Evolutionary conservation across 2,113 vertebrate species (phyloP).

Genomic region (Plecotus auritus): DNA sequence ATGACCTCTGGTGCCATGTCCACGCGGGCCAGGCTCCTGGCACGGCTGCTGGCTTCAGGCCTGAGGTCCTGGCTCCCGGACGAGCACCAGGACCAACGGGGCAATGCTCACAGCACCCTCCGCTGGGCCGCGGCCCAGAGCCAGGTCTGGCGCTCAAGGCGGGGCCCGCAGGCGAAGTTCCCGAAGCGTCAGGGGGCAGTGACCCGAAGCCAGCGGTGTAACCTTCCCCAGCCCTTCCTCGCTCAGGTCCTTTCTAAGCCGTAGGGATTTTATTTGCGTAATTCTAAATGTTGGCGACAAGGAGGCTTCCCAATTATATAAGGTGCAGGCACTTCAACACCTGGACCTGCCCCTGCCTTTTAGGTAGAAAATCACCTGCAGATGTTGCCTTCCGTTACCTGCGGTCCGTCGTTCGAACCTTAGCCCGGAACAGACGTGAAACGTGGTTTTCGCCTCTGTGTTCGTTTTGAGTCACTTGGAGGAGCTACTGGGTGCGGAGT

Average conservation of each 20-base stretch:
- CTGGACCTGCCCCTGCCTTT: neutral
- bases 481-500: neutral
- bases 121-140: too few species aligned
- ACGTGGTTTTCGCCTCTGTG: neutral
- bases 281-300: neutral
- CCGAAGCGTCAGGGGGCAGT: neutral
- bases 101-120: neutral
- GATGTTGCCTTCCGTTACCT: neutral
- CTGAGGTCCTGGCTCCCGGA: too few species aligned
- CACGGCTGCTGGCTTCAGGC: too few species aligned
- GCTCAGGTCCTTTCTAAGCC: too few species aligned
- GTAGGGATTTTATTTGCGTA: neutral
- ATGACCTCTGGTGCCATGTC: too few species aligned
- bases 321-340: neutral
- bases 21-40: too few species aligned
- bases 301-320: neutral
- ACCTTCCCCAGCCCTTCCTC: neutral
- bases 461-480: neutral
- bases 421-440: neutral
- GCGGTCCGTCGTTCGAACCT: neutral
- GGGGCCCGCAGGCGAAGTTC: neutral
- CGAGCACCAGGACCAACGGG: neutral
- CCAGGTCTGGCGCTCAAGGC: neutral
- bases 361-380: neutral
- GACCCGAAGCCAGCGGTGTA: neutral